Conservation (phyloP, 2,113 vertebrate genomes). For the Sporophila hypoxantha region DNA sequence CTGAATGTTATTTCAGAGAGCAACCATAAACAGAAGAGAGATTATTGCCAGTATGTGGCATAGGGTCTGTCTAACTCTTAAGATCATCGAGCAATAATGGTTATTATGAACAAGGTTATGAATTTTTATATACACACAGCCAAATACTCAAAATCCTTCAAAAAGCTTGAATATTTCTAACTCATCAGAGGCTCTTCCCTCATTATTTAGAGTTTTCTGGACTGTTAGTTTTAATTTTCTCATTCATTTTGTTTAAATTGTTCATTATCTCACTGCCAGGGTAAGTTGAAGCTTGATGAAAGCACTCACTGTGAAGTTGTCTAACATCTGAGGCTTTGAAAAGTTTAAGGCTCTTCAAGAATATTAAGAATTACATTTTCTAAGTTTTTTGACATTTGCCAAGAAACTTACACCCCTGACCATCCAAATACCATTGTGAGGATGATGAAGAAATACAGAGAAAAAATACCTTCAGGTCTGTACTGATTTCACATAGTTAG, state of each 20-base stretch:
- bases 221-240: slow-evolving; percentile 56
- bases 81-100: background rate
- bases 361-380: background rate
- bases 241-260: slow-evolving; percentile 38
- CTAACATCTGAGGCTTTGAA: background rate
- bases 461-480: background rate
- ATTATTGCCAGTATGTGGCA: background rate
- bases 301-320: slow-evolving; percentile 16
- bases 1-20: background rate
- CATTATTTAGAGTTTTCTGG: slow-evolving; percentile 40
- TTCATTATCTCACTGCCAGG: slow-evolving; percentile 33
- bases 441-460: background rate
- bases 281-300: slow-evolving; percentile 17
- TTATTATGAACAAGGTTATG: background rate
- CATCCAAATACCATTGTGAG: background rate
- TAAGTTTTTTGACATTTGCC: background rate
- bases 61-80: background rate
- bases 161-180: slow-evolving; percentile 16
- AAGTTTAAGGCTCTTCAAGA: background rate
- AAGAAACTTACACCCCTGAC: background rate
- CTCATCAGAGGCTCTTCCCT: slow-evolving; percentile 17
- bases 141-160: slow-evolving; percentile 8
- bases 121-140: slow-evolving; percentile 6
- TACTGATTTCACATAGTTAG: background rate
- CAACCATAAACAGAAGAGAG: background rate